Base-by-base conservation (phyloP, 2,797 vertebrate species). In the Masticophis lateralis region DNA sequence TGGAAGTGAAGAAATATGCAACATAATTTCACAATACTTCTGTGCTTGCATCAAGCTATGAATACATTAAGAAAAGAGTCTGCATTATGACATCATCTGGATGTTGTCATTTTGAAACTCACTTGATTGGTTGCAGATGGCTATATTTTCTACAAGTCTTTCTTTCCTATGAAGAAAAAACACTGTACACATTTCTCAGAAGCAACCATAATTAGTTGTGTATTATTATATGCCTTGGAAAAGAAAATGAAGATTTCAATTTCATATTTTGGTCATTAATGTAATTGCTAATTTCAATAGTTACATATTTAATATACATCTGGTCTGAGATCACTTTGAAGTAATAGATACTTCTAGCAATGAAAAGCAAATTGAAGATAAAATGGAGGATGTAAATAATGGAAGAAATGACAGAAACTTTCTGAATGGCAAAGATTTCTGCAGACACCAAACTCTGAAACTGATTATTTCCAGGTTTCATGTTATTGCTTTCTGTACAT, bases 191-290 rank as follows among this genome's bases (percentile, higher is more conserved):
- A 69, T 90, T 55, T 16, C 59, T 57, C 55, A 43, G 11, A 69
- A 47, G 63, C 63, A 86, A 28, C 92, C 59, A 56, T 90, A 86
- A 66, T 53, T 22, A 27, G 11, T 66, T 87, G 32, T 56, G 9
- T 56, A 56, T 37, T 83, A 83, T 89, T 79, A 90, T 90, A 51
- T 0, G 18, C 47, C 83, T 56, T 86, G 74, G n/a, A 66, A 87
- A 86, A 57, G 32, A 83, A 92, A 92, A 90, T 66, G 51, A 83
- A 87, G 28, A 56, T 32, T 87, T 87, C 22, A 25, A 63, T 87
- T 91, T 53, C 47, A 14, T 91, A 63, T n/a, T 91, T 91, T 53
- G 91, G 27, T 51, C n/a, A 47, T 60, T 86, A 89, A 79, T 86
- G 59, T 53, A 28, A 55, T 16, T 90, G 69, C 88, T 51, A 86